phyloP scores from a whole-genome alignment of 2,797 vertebrate species.

The Acipenser oxyrinchus region DNA sequence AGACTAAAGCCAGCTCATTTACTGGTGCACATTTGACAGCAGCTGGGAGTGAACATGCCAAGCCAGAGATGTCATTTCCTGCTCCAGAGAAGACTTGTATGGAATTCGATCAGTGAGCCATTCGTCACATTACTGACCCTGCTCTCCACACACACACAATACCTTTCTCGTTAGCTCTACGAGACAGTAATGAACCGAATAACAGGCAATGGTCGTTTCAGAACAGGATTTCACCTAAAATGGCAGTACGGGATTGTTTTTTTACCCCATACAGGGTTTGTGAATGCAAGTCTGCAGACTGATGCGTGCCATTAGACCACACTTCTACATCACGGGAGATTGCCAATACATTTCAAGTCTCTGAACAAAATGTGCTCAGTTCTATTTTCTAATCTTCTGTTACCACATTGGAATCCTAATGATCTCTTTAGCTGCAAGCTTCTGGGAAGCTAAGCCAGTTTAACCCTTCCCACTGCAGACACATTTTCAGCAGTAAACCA shows the following conservation, averaged over 20 bases:
- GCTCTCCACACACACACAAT: not conserved
- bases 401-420: slow-evolving; percentile 15
- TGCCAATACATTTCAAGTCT: slow-evolving; percentile 11
- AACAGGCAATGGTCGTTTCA: too few relatives aligned
- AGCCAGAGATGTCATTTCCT: slow-evolving; percentile 71
- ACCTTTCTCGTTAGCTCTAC: too few relatives aligned
- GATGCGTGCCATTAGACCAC: not conserved
- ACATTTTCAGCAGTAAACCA: not conserved
- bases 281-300: slow-evolving; percentile 8
- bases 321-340: slow-evolving; percentile 6
- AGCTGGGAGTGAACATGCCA: slow-evolving; percentile 60
- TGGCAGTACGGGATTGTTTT: too few relatives aligned
- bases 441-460: not conserved
- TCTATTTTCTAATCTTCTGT: slow-evolving; percentile 17
- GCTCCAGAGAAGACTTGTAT: slow-evolving; percentile 64
- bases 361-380: slow-evolving; percentile 24
- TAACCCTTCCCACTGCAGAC: not conserved
- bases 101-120: slow-evolving; percentile 54
- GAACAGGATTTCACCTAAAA: too few relatives aligned
- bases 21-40: slow-evolving; percentile 37
- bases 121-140: slow-evolving; percentile 31
- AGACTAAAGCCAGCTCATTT: too few relatives aligned
- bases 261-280: too few relatives aligned
- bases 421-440: slow-evolving; percentile 8
- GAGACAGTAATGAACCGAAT: too few relatives aligned